Evolutionary conservation across 2,797 vertebrate genomes (phyloP).

Genomic region (Dipus sagitta): DNA sequence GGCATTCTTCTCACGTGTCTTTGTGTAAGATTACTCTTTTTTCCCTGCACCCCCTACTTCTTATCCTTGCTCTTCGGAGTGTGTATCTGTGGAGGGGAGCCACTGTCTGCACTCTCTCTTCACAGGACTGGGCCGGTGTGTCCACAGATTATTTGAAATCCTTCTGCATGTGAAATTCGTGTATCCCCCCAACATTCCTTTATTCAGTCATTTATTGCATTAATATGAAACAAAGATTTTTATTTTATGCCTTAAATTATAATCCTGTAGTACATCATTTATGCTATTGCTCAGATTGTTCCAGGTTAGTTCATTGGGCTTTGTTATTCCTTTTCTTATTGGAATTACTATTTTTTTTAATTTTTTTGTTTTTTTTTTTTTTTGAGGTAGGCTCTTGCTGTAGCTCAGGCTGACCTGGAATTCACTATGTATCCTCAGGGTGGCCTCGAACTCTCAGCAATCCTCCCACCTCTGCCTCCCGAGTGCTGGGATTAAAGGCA

Average conservation of each 20-base stretch:
- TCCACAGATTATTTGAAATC: background rate
- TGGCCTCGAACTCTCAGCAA: no score
- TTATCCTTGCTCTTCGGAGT: background rate
- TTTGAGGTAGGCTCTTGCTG: no score
- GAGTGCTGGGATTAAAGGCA: no score
- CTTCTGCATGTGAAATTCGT: background rate
- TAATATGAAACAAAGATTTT: background rate
- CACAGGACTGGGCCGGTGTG: background rate
- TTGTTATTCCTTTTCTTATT: background rate
- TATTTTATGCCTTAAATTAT: conserved; percentile 28
- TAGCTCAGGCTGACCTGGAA: no score
- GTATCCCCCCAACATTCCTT: background rate
- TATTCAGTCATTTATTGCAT: conserved; percentile 15
- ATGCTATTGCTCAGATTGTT: conserved; percentile 47
- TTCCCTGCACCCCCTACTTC: rapidly evolving
- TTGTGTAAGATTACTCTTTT: background rate
- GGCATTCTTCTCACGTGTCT: background rate
- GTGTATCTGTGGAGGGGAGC: background rate
- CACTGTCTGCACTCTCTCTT: rapidly evolving
- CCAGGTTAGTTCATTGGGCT: conserved; percentile 7
- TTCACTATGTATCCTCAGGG: no score
- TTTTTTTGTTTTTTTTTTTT: no score
- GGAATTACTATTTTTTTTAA: no score
- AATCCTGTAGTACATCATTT: conserved; percentile 42
- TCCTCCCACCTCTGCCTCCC: no score